Evolutionary conservation across 2,797 vertebrate species (phyloP).

Genomic region (Schizothorax lantsangensis): DNA sequence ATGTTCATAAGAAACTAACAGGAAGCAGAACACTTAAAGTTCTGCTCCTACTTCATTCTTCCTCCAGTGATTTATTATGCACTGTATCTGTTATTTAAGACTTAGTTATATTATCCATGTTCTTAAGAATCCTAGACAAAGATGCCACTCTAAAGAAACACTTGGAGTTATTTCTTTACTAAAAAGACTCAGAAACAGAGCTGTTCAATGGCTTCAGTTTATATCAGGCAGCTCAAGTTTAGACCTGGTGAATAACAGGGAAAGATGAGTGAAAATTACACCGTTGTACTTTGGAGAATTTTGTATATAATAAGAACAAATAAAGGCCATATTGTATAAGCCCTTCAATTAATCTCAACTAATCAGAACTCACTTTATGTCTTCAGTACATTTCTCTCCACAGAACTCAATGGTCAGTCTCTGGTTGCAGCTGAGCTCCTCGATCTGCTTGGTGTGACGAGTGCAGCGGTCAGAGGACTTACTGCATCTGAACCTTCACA

Average conservation of each 20-base stretch:
- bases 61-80: too few relatives aligned
- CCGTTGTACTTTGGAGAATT: too few relatives aligned
- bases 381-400: conserved; percentile 12
- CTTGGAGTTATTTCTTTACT: too few relatives aligned
- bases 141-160: too few relatives aligned
- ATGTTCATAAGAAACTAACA: too few relatives aligned
- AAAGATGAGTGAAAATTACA: background rate
- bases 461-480: conserved; percentile 19
- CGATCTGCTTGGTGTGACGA: background rate
- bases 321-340: background rate
- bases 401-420: conserved; percentile 22
- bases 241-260: background rate
- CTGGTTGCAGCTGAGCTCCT: conserved; percentile 28
- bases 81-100: too few relatives aligned
- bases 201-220: background rate
- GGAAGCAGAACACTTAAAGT: too few relatives aligned
- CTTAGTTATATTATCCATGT: too few relatives aligned
- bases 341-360: background rate
- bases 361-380: conserved; percentile 14
- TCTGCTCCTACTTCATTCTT: too few relatives aligned
- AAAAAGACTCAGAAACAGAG: background rate
- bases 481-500: conserved; percentile 18
- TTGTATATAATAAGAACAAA: background rate
- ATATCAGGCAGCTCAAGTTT: background rate
- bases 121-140: too few relatives aligned